These are phyloP conservation scores for Crambe crambe DNA, from an alignment of 37 sponge, comb jelly and placozoan genomes.

Conservation along the genomic window DNA sequence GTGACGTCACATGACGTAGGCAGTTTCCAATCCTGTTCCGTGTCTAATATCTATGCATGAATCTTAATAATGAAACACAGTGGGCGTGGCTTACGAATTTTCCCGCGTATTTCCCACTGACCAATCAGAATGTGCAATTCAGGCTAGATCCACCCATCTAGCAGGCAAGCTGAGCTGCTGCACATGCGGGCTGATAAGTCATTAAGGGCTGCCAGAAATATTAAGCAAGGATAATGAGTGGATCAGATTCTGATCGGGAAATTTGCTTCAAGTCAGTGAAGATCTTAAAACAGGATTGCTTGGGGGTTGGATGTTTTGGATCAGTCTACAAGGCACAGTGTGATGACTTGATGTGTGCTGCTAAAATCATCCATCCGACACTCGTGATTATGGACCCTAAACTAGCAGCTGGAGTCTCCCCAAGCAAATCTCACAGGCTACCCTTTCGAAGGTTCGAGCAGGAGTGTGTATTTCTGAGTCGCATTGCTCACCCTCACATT, in stretches of 20 bases:
- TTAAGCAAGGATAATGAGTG: too few relatives aligned
- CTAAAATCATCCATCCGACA: conserved; percentile 7
- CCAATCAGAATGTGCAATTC: too few relatives aligned
- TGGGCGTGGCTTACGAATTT: too few relatives aligned
- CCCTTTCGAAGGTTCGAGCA: background rate
- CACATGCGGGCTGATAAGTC: too few relatives aligned
- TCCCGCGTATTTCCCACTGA: too few relatives aligned
- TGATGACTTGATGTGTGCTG: conserved; percentile 15
- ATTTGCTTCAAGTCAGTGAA: background rate
- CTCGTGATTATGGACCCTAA: background rate
- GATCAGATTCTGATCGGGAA: background rate
- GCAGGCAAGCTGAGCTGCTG: too few relatives aligned
- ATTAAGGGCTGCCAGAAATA: too few relatives aligned
- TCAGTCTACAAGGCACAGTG: conserved; percentile 14
- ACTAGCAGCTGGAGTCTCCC: background rate
- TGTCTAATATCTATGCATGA: too few relatives aligned
- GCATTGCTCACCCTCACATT: conserved; percentile 8
- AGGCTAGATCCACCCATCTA: too few relatives aligned
- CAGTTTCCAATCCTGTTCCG: too few relatives aligned
- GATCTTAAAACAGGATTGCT: background rate
- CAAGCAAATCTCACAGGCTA: background rate
- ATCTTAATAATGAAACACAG: too few relatives aligned
- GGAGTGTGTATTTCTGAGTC: background rate
- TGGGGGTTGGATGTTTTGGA: conserved; percentile 27
- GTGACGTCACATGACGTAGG: too few relatives aligned